Evolutionary conservation across 2,888 invertebrate genomes (phyloP), one percentile per base, ranked within the genome.

Genomic region (Orchesellides sinensis): DNA sequence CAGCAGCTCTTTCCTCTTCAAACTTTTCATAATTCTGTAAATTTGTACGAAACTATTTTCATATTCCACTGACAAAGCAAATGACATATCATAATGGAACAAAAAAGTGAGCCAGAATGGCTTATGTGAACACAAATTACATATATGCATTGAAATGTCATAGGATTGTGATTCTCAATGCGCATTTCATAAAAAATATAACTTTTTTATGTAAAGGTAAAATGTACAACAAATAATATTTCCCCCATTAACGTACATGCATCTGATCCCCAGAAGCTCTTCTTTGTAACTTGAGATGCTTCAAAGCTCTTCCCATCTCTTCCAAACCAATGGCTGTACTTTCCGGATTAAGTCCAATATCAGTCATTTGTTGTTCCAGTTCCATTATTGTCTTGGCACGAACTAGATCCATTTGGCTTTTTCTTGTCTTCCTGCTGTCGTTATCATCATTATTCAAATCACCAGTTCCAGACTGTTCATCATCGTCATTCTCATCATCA

Each of bases 291-390:
- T 79, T 83, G 73, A 83, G 61, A 74, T 83, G 78, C 54, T 69
- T 72, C 35, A 83, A 35, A 35, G 83, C 83, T 32, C 79, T 59
- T 45, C 59, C 68, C 83, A 83, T 79, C 56, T 83, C 83, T 74
- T 83, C 83, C 52, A 83, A 14, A 25, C 83, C 79, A 45, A 83
- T 73, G 14, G 79, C 73, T 8, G 68, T 81, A 27, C 81, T 82
- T 29, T 81, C 79, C 19, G 83, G 83, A 85, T 81, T 73, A 27
- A 85, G 73, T 17, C 83, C 85, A 61, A 85, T 74, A 54, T 73
- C 73, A 47, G 66, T 65, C 79, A 85, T 78, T 45, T 79, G 65
- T 32, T 70, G 56, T 25, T 78, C 73, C 61, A 85, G 40, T 56
- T 85, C 85, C 63, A 72, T 72, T 68, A 74, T 47, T 59, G 84